Evolutionary conservation across 2,888 invertebrate species (phyloP).

Genomic region (Plagodis dolabraria): DNA sequence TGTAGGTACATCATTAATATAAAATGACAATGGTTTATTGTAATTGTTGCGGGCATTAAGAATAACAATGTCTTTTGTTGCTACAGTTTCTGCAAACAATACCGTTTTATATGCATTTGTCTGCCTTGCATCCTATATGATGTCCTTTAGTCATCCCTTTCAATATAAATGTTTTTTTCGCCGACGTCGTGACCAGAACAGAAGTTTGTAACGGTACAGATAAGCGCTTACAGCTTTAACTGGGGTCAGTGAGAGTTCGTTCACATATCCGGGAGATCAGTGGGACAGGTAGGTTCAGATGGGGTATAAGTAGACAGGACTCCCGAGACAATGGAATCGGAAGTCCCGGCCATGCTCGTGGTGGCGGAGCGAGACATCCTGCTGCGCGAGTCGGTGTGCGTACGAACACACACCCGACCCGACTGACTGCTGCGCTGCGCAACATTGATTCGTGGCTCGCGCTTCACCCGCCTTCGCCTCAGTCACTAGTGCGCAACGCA

Average conservation of each 20-base stretch:
- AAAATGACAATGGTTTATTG: slow-evolving; percentile 14
- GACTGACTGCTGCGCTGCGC: slow-evolving; percentile 66
- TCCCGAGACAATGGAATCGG: slow-evolving; percentile 49
- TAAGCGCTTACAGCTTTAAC: neutral
- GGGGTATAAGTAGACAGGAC: slow-evolving; percentile 28
- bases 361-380: slow-evolving; percentile 32
- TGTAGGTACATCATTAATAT: neutral
- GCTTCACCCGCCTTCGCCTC: slow-evolving; percentile 60
- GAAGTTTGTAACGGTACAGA: neutral
- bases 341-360: neutral
- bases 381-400: slow-evolving; percentile 40
- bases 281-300: slow-evolving; percentile 56
- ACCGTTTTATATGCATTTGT: slow-evolving; percentile 7
- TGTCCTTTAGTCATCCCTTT: neutral
- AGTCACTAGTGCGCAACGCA: slow-evolving; percentile 83
- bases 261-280: slow-evolving; percentile 51
- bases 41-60: slow-evolving; percentile 5
- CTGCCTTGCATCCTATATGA: neutral
- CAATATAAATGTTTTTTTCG: neutral
- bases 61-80: slow-evolving; percentile 18
- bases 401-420: slow-evolving; percentile 52
- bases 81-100: slow-evolving; percentile 19
- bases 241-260: slow-evolving; percentile 61
- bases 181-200: neutral
- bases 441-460: slow-evolving; percentile 81